phyloP scores from a whole-genome alignment of 2,113 vertebrate genomes.

The Hiodon alosoides region DNA sequence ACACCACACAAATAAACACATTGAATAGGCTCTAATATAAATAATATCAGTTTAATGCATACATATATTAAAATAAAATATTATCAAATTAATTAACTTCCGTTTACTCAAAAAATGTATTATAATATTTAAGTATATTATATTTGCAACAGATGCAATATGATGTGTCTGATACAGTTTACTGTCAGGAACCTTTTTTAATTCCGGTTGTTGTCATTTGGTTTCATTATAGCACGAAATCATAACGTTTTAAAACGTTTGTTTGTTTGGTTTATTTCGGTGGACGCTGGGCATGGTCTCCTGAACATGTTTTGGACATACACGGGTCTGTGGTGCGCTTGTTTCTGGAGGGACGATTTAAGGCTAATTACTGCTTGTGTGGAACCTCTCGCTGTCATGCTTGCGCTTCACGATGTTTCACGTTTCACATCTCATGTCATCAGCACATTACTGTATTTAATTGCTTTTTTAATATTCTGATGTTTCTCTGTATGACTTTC shows the following conservation, averaged over 20 bases:
- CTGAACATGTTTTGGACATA: background rate
- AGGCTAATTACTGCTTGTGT: constrained; percentile 25
- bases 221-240: background rate
- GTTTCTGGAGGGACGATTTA: background rate
- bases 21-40: too few relatives aligned
- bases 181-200: background rate
- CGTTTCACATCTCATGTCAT: constrained; percentile 28
- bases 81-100: too few relatives aligned
- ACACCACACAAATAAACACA: too few relatives aligned
- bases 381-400: constrained; percentile 8
- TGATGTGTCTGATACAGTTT: too few relatives aligned
- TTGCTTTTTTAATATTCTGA: constrained; percentile 27
- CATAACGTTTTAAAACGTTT: background rate
- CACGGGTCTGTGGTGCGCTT: background rate
- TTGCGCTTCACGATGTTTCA: constrained; percentile 17
- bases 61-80: too few relatives aligned
- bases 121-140: background rate
- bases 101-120: too few relatives aligned
- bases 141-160: too few relatives aligned
- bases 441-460: constrained; percentile 28
- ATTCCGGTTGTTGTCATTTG: background rate
- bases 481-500: constrained; percentile 28
- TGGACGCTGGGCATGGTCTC: background rate
- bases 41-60: too few relatives aligned
- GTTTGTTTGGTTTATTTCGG: background rate